A percentile compares a stretch with the other conserved stretches of the same genome.
These are phyloP conservation scores for Carettochelys insculpta DNA, from an alignment of 2,113 vertebrate species.

Conservation along the genomic window DNA sequence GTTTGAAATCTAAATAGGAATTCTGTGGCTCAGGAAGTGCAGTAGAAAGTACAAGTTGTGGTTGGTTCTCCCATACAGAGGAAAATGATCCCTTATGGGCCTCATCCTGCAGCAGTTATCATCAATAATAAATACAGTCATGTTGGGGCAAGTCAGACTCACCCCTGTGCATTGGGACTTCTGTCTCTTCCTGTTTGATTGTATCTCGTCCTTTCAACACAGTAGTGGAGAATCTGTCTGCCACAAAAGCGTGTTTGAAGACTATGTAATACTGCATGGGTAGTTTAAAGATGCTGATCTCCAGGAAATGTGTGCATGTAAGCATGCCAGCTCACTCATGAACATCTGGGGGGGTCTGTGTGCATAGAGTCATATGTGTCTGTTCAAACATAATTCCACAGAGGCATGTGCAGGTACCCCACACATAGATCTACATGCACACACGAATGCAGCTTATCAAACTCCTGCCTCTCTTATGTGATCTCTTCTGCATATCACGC, in stretches of 20 bases:
- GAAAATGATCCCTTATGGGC: background rate
- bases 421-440: background rate
- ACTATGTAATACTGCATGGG: background rate
- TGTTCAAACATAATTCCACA: background rate
- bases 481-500: rapidly evolving
- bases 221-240: background rate
- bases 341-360: background rate
- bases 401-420: background rate
- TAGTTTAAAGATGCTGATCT: background rate
- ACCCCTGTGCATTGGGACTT: background rate
- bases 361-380: background rate
- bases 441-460: rapidly evolving
- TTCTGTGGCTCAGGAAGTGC: background rate
- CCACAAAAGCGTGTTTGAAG: rapidly evolving
- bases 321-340: rapidly evolving
- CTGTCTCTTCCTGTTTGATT: background rate
- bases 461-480: background rate
- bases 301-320: background rate
- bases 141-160: background rate
- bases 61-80: background rate
- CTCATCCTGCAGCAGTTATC: background rate
- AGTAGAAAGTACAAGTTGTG: background rate
- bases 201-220: rapidly evolving
- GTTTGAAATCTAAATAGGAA: background rate
- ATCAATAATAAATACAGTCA: background rate